Evolutionary conservation across 2,888 invertebrate species (phyloP).

Genomic region (Adela reaumurella): DNA sequence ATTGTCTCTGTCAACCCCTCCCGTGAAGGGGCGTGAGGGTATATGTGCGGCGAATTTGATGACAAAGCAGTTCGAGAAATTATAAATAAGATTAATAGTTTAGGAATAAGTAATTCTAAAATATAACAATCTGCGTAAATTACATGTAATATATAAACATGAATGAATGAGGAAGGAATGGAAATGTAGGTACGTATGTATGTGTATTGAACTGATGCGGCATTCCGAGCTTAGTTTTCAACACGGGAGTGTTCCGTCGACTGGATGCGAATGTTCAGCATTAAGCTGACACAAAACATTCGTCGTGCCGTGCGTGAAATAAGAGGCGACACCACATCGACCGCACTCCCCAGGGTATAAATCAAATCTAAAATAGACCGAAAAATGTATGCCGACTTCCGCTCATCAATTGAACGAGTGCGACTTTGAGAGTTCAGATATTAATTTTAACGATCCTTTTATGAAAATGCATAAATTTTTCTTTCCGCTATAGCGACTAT

Average conservation of each 20-base stretch:
- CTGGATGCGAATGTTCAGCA: background rate
- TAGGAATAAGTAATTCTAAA: no score
- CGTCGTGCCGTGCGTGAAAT: background rate
- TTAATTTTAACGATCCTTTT: constrained; percentile 4
- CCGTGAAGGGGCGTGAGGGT: no score
- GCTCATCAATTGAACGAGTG: constrained; percentile 22
- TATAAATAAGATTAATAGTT: no score
- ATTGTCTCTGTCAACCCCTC: no score
- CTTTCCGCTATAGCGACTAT: background rate
- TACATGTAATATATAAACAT: no score
- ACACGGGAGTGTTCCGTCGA: background rate
- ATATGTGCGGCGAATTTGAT: no score
- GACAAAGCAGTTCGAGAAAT: no score
- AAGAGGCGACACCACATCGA: background rate
- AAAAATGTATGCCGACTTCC: constrained; percentile 29
- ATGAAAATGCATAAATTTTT: constrained; percentile 1
- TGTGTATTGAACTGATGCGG: no score
- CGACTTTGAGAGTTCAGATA: background rate
- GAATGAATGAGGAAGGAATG: no score
- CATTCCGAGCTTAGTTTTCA: no score
- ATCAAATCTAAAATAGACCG: constrained; percentile 48
- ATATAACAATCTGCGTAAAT: no score
- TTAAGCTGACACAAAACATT: background rate
- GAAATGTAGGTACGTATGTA: no score
- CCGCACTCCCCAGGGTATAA: constrained; percentile 25